Percentiles rank a stretch among this genome's conserved stretches.
These are phyloP conservation scores for Menidia beryllina DNA, from an alignment of 2,113 vertebrate species.

Conservation along the genomic window DNA sequence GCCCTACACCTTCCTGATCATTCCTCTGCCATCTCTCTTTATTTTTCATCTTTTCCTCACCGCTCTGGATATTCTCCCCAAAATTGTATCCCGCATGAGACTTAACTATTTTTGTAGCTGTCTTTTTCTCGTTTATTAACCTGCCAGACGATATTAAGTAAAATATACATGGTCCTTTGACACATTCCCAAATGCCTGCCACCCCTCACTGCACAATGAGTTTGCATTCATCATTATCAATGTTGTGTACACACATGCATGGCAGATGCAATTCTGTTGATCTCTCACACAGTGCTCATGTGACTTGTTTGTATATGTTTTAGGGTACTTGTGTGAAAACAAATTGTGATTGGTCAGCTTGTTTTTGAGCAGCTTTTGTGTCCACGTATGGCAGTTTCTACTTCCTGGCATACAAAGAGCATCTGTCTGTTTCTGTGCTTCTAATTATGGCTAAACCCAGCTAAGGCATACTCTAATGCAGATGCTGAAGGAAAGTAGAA, in stretches of 20 bases:
- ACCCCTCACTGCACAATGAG: conserved; percentile 41
- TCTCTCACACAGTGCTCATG: conserved; percentile 2
- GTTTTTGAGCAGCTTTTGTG: conserved; percentile 4
- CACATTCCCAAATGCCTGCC: conserved; percentile 28
- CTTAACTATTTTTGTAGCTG: conserved; percentile 45
- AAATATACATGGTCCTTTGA: conserved; percentile 61
- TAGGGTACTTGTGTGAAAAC: neutral
- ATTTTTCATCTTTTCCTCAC: conserved; percentile 32
- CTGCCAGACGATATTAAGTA: conserved; percentile 42
- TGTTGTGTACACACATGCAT: neutral
- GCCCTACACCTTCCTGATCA: conserved; percentile 11
- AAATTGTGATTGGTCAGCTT: conserved; percentile 14
- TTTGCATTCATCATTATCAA: conserved; percentile 32
- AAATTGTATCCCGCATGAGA: conserved; percentile 42
- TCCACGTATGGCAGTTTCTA: neutral
- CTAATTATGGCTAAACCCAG: conserved; percentile 60
- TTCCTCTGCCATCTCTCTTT: conserved; percentile 20
- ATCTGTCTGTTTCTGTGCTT: conserved; percentile 9
- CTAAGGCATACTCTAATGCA: conserved; percentile 12
- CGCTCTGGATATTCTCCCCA: no score
- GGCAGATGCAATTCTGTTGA: conserved; percentile 6
- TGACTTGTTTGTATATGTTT: conserved; percentile 30
- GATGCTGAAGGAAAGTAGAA: conserved; percentile 36
- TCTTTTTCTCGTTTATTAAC: no score
- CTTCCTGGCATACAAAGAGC: conserved; percentile 8